Conservation (phyloP, 2,888 invertebrate species). For the Drosophila paranaensis region DNA sequence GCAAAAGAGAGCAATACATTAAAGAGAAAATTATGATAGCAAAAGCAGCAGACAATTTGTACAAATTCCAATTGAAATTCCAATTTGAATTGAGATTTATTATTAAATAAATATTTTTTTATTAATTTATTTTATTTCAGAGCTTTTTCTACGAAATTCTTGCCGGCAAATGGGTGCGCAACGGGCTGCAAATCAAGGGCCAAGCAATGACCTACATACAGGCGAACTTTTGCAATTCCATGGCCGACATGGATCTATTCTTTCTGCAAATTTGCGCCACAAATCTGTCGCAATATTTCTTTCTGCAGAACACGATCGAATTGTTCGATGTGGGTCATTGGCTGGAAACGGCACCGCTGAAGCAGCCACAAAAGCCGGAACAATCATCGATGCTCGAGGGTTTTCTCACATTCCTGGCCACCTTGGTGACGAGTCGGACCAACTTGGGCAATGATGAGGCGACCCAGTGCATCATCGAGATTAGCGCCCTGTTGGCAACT, state of each 20-base stretch:
- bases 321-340: conserved; percentile 96
- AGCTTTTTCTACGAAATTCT: conserved; percentile 98
- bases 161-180: conserved; percentile 97
- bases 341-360: conserved; percentile 91
- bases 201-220: conserved; percentile 99
- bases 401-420: conserved; percentile 95
- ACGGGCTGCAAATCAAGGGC: conserved; percentile 98
- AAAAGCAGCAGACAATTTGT: not conserved
- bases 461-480: conserved; percentile 92
- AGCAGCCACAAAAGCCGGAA: conserved; percentile 90
- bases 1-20: not conserved
- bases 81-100: not conserved
- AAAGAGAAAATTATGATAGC: not conserved
- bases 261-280: conserved; percentile 97
- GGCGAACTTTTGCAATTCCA: conserved; percentile 99
- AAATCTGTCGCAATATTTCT: conserved; percentile 93
- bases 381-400: conserved; percentile 97
- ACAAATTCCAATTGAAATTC: not conserved
- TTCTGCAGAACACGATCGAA: conserved; percentile 94
- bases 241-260: conserved; percentile 98
- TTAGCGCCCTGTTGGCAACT: conserved; percentile 96
- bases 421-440: conserved; percentile 93
- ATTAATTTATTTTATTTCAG: conserved; percentile 86
- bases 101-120: not conserved
- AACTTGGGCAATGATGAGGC: conserved; percentile 89